Conservation (phyloP, 1,140 invertebrate genomes). For the Saccostrea glomerata region DNA sequence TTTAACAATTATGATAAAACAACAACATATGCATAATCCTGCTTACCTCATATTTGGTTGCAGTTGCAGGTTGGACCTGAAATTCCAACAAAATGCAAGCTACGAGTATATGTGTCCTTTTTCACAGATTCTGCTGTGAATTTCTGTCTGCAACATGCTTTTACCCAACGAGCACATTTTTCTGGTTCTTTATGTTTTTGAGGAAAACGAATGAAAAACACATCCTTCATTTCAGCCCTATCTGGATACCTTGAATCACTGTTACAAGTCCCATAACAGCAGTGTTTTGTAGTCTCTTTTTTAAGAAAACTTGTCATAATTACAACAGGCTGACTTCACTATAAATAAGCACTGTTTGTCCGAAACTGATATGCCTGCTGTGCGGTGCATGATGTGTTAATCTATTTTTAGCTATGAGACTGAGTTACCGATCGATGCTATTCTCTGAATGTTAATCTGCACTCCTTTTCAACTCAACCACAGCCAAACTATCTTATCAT, state of each 20-base stretch:
- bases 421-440: constrained; percentile 17
- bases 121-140: too few relatives aligned
- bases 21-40: background rate
- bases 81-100: constrained; percentile 57
- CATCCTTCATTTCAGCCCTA: constrained; percentile 48
- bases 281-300: constrained; percentile 50
- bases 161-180: too few relatives aligned
- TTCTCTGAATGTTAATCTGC: too few relatives aligned
- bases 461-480: too few relatives aligned
- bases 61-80: constrained; percentile 57
- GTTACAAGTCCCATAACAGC: constrained; percentile 49
- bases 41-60: too few relatives aligned
- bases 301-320: constrained; percentile 1
- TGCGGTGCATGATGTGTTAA: constrained; percentile 9
- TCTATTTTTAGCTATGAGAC: constrained; percentile 20
- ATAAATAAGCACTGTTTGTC: too few relatives aligned
- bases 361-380: too few relatives aligned
- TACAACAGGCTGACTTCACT: background rate
- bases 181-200: too few relatives aligned
- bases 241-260: constrained; percentile 57
- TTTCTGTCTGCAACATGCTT: too few relatives aligned
- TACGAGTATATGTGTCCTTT: constrained; percentile 59
- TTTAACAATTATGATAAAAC: too few relatives aligned
- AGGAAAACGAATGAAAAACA: constrained; percentile 54
- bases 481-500: too few relatives aligned